Percentiles rank a stretch among this genome's conserved stretches.
These are phyloP conservation scores for Catocala nupta DNA, from an alignment of 2,888 invertebrate genomes.

Conservation along the genomic window DNA sequence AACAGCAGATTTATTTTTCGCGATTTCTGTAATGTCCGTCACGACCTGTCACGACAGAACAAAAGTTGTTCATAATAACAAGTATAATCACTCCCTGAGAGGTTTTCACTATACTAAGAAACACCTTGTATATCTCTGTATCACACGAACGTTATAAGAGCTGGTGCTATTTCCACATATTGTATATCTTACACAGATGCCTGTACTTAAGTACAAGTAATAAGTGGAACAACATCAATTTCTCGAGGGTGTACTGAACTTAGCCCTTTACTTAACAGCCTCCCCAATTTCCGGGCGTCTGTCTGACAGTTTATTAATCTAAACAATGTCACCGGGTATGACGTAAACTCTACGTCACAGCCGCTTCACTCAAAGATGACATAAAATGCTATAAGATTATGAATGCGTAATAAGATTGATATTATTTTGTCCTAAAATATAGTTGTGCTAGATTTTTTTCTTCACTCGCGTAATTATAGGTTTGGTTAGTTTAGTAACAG, in stretches of 20 bases:
- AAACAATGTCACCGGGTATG: constrained; percentile 27
- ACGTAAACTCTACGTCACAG: constrained; percentile 22
- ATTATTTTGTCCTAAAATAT: neutral
- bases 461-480: too few species aligned
- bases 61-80: too few species aligned
- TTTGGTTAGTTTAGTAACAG: too few species aligned
- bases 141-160: too few species aligned
- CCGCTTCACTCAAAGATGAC: constrained; percentile 10
- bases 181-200: neutral
- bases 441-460: too few species aligned
- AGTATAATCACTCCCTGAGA: too few species aligned
- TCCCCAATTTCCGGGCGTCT: constrained; percentile 16
- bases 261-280: constrained; percentile 24
- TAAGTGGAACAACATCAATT: constrained; percentile 17
- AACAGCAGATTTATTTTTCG: too few species aligned
- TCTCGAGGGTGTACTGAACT: constrained; percentile 19
- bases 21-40: too few species aligned
- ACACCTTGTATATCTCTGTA: too few species aligned
- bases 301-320: constrained; percentile 40
- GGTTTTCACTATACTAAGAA: too few species aligned
- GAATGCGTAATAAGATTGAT: neutral
- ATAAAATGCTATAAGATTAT: constrained; percentile 9
- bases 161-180: neutral
- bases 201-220: constrained; percentile 9
- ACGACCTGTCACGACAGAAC: too few species aligned